phyloP scores from a whole-genome alignment of 2,113 vertebrate species.

The Sinocyclocheilus maitianheensis region DNA sequence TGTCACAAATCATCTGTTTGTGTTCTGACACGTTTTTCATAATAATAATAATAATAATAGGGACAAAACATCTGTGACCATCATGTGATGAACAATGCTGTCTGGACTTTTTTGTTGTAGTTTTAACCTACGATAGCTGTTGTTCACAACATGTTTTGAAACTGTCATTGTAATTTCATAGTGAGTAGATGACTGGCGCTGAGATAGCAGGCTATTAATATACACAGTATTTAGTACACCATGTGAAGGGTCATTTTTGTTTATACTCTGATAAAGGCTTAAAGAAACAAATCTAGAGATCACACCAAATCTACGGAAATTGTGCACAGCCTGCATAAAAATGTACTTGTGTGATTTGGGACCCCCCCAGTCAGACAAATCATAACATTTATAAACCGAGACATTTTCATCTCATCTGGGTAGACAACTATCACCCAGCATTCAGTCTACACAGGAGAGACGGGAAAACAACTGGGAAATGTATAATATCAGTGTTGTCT shows the following conservation, averaged over 20 bases:
- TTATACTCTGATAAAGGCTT: background rate
- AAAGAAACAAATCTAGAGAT: background rate
- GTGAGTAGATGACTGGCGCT: background rate
- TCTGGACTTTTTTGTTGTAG: conserved; percentile 25
- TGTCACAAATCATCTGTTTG: conserved; percentile 30
- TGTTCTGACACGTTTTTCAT: conserved; percentile 30
- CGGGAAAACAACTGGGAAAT: conserved; percentile 15
- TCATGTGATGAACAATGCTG: conserved; percentile 15
- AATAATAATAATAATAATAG: conserved; percentile 13
- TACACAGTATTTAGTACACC: conserved; percentile 14
- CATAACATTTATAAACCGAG: conserved; percentile 32
- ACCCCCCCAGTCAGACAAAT: conserved; percentile 28
- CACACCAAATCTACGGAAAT: conserved; percentile 4
- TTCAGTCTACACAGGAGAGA: conserved; percentile 23
- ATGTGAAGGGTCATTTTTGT: background rate
- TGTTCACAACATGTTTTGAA: background rate
- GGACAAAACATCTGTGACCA: conserved; percentile 34
- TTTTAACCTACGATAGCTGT: background rate
- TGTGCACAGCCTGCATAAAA: conserved; percentile 19
- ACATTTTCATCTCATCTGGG: conserved; percentile 2
- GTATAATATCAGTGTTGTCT: background rate
- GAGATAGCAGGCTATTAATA: background rate
- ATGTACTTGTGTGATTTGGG: conserved; percentile 23
- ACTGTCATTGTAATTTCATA: conserved; percentile 1
- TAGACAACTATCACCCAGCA: conserved; percentile 29